Base-by-base conservation (phyloP, 2,113 vertebrate genomes). In the Leiothrix lutea region DNA sequence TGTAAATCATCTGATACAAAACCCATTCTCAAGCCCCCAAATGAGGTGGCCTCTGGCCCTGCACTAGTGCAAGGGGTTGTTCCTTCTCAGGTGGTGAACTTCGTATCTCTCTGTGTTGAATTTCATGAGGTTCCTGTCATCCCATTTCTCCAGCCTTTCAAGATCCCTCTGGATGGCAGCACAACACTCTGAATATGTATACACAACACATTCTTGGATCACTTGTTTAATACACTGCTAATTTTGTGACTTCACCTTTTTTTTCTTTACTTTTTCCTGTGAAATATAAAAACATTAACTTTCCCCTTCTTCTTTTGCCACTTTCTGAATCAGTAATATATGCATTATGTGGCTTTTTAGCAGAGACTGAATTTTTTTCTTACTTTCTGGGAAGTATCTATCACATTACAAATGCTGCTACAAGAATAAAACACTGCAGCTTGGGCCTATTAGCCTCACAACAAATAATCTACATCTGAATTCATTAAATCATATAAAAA, bases 151-250 rank as follows among this genome's bases (percentile, higher is more conserved):
- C 31, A 47, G 40, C 45, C 42, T 64, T 80, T 53, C n/a, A 18
- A 60, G 44, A 53, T 36, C 58, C 35, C 73, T 90, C 69, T 62
- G 80, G 62, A 77, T 58, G 66, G 67, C 38, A 91, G 80, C 48
- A 62, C 66, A 71, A 36, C 42, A 26, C 25, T 44, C 29, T 15
- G 18, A 67, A 73, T 38, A 86, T 29, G 21, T 13, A 80, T 38
- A 33, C 6, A 13, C 40, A 69, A 88, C 12, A 53, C 33, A 44
- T 36, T 85, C 45, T 82, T 91, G 80, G 65, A 35, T 72, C 48
- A 86, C 58, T 85, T 60, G 47, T 93, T 89, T 87, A 81, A 86
- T 20, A 48, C 31, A 47, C 23, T 38, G 45, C 51, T 57, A 85
- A 85, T 86, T 47, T 89, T 61, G 31, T 54, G 60, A 86, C 31